Percentiles rank a stretch among this genome's conserved stretches.
These are phyloP conservation scores for Hydra vulgaris DNA, from an alignment of 30 jellyfish, hydroid and myxozoan species.

Conservation along the genomic window DNA sequence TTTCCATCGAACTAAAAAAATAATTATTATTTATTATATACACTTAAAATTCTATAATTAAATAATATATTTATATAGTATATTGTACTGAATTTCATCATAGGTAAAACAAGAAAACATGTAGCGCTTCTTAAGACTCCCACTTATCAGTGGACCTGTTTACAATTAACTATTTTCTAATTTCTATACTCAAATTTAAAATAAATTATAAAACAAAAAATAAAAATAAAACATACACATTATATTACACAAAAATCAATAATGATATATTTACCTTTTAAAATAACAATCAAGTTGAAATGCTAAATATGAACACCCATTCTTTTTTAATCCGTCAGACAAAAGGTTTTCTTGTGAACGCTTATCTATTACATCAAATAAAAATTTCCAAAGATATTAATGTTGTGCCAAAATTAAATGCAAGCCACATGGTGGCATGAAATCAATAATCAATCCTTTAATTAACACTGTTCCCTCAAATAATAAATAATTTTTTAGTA, in stretches of 20 bases:
- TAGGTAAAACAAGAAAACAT: background rate
- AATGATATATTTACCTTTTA: conserved; percentile 7
- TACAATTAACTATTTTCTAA: background rate
- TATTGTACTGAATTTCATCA: background rate
- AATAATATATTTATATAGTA: background rate
- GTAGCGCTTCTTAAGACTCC: background rate
- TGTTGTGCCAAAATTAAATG: conserved; percentile 9
- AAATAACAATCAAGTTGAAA: conserved; percentile 3
- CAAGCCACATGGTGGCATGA: conserved; percentile 25
- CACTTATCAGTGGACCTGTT: background rate
- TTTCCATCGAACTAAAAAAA: background rate
- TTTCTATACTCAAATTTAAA: background rate
- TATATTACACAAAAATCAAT: background rate
- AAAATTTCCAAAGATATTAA: conserved; percentile 7
- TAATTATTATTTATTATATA: background rate
- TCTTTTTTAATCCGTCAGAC: background rate
- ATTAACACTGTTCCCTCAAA: background rate
- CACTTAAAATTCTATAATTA: background rate
- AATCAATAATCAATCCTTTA: background rate
- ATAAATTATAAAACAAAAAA: no score
- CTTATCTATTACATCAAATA: conserved; percentile 8
- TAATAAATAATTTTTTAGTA: background rate
- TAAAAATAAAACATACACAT: background rate
- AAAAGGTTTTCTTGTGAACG: background rate
- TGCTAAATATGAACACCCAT: background rate